Base-by-base conservation (phyloP, 2,113 vertebrate genomes). In the Rhipidura dahli region DNA sequence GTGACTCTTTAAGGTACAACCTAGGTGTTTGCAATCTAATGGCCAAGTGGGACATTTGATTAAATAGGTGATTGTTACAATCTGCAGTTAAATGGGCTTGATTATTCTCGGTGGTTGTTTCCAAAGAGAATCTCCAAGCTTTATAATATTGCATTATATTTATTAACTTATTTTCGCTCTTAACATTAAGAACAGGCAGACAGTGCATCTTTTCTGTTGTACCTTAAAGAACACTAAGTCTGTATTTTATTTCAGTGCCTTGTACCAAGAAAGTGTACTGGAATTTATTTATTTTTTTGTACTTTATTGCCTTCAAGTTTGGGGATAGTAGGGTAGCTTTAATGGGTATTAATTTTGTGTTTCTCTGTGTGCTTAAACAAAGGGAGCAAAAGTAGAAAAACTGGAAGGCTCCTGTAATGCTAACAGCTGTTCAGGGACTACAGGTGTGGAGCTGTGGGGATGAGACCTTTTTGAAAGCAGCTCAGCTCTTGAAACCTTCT, bases 21-120 rank as follows among this genome's bases (percentile, higher is more conserved):
- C 21, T 26, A 18, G 4, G 4, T 0, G 1, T 42, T 39, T 56
- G 49, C 24, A 50, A 1, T 23, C 30, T 22, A 2, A 4, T 66
- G 39, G 47, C 35, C 15, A 18, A 15, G 42, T 7, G 10, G 56
- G 47, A 77, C 3, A 6, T n/a, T 27, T 28, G 44, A 40, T 35
- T 49, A 18, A 69, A 33, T 2, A 28, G 16, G 13, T 49, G 31
- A 51, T 15, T 42, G 39, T 47, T 56, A 27, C 5, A 68, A 15
- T 44, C 23, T 60, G 16, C 45, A n/a, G 45, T 27, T 51, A 24
- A 42, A 47, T 27, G 51, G 15, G 27, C 39, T 28, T 61, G 44
- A 22, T 45, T 77, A 10, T 44, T 68, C 44, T 78, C n/a, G 9
- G 13, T 75, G 31, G 44, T n/a, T 27, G 60, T 51, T 86, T 69